phyloP scores from a whole-genome alignment of 2,113 vertebrate genomes.

The Manacus vitellinus region DNA sequence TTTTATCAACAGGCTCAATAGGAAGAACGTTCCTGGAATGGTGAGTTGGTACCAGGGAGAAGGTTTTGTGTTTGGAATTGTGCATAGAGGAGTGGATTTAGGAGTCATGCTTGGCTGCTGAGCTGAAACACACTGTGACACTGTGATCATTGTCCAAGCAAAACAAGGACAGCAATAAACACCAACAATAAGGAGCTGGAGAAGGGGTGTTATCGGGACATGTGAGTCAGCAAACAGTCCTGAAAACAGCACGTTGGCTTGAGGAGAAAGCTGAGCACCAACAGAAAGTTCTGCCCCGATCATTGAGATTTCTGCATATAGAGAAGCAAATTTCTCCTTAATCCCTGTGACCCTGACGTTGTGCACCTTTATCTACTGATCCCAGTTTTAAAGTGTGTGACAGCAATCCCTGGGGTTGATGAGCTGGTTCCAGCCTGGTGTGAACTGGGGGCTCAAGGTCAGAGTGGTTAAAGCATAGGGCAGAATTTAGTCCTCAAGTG shows the following conservation, averaged over 20 bases:
- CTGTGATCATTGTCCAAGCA: not conserved
- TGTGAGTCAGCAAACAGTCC: not conserved
- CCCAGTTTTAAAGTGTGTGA: not conserved
- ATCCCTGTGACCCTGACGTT: not conserved
- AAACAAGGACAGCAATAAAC: not conserved
- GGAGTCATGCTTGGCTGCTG: not conserved
- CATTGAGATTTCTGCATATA: not conserved
- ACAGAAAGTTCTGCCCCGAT: not conserved
- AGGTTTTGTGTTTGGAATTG: not conserved
- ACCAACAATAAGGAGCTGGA: not conserved
- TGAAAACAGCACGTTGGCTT: not conserved
- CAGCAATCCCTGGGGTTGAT: not conserved
- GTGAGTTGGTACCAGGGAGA: not conserved
- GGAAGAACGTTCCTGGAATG: not conserved
- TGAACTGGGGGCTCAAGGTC: not conserved
- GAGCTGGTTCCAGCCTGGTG: not conserved
- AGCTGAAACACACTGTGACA: not conserved
- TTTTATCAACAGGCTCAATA: not conserved
- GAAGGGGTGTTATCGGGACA: not conserved
- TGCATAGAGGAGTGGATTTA: not conserved
- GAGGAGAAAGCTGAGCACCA: not conserved
- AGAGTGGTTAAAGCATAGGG: not conserved
- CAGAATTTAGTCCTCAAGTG: not conserved
- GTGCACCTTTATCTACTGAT: not conserved
- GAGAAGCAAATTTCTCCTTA: not conserved